Evolutionary conservation across 2,113 vertebrate species (phyloP).

Genomic region (Anhinga anhinga): DNA sequence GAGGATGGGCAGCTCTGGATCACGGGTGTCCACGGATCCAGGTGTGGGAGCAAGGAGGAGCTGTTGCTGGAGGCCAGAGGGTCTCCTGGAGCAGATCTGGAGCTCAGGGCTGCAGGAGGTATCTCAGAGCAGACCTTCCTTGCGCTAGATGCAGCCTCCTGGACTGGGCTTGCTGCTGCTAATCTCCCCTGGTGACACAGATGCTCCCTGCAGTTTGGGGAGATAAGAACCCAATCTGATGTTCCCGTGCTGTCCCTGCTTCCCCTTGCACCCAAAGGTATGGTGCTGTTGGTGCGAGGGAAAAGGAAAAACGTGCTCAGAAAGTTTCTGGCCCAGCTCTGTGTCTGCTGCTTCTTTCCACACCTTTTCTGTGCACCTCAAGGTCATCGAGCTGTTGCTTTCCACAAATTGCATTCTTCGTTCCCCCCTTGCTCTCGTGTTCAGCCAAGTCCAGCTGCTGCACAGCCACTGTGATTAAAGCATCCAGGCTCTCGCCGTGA

Average conservation of each 20-base stretch:
- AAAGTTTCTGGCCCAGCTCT: neutral
- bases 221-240: neutral
- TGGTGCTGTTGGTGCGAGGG: rapidly evolving
- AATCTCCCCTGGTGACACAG: neutral
- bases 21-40: rapidly evolving
- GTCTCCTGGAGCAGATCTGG: neutral
- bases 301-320: neutral
- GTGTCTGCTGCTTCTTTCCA: neutral
- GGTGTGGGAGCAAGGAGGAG: neutral
- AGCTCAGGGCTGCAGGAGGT: neutral
- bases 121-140: neutral
- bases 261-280: neutral
- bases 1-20: neutral
- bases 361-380: neutral
- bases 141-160: neutral
- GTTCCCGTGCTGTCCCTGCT: neutral
- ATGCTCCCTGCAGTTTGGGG: neutral
- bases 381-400: neutral
- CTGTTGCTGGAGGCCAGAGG: neutral
- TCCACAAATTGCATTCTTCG: neutral
- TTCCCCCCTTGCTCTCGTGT: neutral
- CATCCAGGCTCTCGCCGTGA: neutral
- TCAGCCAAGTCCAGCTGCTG: conserved; percentile 4
- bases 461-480: neutral
- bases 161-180: neutral